These are phyloP conservation scores for Ciconia stormi DNA, from an alignment of 2,113 vertebrate genomes.

Conservation along the genomic window DNA sequence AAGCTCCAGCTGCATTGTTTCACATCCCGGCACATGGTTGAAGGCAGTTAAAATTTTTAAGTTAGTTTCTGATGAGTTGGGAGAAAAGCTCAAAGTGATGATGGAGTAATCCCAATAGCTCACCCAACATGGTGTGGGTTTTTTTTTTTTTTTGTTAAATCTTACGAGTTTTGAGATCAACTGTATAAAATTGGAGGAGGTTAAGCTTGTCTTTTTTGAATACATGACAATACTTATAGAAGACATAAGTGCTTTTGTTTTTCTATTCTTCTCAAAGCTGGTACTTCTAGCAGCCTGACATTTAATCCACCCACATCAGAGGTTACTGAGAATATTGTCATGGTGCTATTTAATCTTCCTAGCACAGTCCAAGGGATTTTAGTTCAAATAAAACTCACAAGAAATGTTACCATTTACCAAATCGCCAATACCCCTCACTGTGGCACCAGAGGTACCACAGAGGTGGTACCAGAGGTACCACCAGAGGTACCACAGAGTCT, in stretches of 20 bases:
- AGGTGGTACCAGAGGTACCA: not conserved
- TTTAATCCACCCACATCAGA: not conserved
- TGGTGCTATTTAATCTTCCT: not conserved
- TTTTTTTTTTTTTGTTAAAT: not conserved
- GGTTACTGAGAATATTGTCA: not conserved
- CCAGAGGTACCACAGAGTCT: not conserved
- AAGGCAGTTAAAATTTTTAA: not conserved
- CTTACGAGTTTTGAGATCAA: not conserved
- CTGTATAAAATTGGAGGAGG: not conserved
- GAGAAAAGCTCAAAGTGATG: not conserved
- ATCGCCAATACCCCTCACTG: fast-evolving
- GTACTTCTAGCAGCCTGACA: not conserved
- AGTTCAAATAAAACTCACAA: not conserved
- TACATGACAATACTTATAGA: not conserved
- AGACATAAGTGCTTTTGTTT: not conserved
- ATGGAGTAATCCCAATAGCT: not conserved
- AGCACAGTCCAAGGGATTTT: not conserved
- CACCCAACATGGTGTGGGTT: not conserved
- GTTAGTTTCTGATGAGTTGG: not conserved
- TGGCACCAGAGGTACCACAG: not conserved
- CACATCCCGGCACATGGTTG: not conserved
- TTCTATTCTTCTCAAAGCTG: not conserved
- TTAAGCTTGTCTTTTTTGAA: not conserved
- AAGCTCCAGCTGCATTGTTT: not conserved
- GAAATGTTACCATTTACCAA: not conserved